Conservation (phyloP, 2,888 invertebrate genomes). For the Molorchus minor region DNA sequence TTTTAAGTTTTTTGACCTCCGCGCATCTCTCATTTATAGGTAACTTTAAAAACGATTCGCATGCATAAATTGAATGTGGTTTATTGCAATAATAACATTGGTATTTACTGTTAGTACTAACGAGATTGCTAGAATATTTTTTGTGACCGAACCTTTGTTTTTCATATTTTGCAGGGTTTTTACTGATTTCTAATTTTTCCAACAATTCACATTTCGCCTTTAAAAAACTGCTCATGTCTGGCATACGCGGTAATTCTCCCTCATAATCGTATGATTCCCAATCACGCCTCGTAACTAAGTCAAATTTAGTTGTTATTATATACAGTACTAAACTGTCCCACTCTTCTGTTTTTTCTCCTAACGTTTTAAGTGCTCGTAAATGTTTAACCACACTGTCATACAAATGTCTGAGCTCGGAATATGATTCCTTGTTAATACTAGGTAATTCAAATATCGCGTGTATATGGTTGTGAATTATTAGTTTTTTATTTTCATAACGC, state of each 20-base stretch:
- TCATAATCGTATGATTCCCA: conserved; percentile 9
- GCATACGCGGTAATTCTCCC: neutral
- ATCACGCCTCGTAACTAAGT: conserved; percentile 4
- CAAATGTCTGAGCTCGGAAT: neutral
- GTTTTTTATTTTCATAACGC: neutral
- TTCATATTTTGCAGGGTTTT: neutral
- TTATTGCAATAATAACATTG: neutral
- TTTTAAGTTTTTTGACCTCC: neutral
- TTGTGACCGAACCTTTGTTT: conserved; percentile 3
- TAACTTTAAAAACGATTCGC: conserved; percentile 3
- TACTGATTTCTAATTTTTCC: conserved; percentile 4
- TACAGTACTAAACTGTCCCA: neutral
- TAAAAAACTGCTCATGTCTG: neutral
- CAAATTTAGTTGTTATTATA: neutral
- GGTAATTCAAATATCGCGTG: neutral
- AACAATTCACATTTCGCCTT: conserved; percentile 8
- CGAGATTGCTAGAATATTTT: conserved; percentile 2
- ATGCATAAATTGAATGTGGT: neutral
- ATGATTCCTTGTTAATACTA: neutral
- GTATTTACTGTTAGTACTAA: neutral
- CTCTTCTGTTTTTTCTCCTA: neutral
- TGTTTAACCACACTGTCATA: neutral
- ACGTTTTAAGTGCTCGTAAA: neutral
- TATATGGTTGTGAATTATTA: conserved; percentile 1
- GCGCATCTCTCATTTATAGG: neutral